Evolutionary conservation across 1,140 invertebrate genomes (phyloP).

Genomic region (Heliothis subflexa): DNA sequence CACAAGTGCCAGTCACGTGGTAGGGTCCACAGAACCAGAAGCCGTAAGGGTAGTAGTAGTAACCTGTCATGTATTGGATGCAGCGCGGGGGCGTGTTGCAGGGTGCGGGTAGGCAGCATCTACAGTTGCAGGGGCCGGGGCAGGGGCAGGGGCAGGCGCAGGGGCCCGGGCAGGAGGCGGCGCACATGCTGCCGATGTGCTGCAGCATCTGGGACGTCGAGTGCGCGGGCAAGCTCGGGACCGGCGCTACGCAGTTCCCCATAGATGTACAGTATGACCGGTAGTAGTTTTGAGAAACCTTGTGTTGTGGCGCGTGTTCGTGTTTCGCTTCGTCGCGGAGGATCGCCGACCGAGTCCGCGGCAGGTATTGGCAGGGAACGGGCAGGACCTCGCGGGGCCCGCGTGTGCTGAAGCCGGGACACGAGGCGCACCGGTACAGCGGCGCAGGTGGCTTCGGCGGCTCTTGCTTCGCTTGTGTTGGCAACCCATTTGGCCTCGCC

Average conservation of each 20-base stretch:
- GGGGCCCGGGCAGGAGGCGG: neutral
- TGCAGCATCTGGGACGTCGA: neutral
- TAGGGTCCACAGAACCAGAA: constrained; percentile 79
- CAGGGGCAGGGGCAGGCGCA: constrained; percentile 1
- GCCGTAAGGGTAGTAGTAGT: constrained; percentile 80
- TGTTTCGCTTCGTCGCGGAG: neutral
- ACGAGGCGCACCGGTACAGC: constrained; percentile 25
- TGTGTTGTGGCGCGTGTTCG: neutral
- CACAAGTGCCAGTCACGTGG: constrained; percentile 65
- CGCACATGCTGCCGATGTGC: constrained; percentile 3
- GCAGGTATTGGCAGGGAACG: neutral
- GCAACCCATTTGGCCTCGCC: constrained; percentile 2
- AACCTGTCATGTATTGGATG: constrained; percentile 77
- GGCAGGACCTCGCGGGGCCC: neutral
- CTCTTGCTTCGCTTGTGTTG: neutral
- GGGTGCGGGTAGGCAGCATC: constrained; percentile 25
- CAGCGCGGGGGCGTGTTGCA: constrained; percentile 50
- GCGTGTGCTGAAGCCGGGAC: constrained; percentile 1
- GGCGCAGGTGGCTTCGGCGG: neutral
- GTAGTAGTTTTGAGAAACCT: neutral
- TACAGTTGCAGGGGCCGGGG: neutral
- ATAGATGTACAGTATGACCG: neutral
- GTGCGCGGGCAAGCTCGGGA: neutral
- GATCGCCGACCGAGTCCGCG: constrained; percentile 7
- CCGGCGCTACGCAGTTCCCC: neutral